phyloP scores from a whole-genome alignment of 2,113 vertebrate genomes.

The Pteronura brasiliensis region DNA sequence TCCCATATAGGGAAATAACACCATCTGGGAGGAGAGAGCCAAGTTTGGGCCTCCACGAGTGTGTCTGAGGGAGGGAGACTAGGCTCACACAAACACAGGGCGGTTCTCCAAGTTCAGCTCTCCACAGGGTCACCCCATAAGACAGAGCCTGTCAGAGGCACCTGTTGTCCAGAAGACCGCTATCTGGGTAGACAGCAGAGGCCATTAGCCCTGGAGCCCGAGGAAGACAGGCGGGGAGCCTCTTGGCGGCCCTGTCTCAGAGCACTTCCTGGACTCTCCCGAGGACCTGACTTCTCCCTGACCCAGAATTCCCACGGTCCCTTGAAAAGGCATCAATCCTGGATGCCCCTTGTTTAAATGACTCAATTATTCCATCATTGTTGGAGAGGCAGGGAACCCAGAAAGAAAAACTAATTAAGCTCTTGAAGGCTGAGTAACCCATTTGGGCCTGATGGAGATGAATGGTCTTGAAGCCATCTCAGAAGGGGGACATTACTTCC shows the following conservation, averaged over 20 bases:
- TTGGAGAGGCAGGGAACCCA: slow-evolving; percentile 19
- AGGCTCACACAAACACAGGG: fast-evolving
- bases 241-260: fast-evolving
- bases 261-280: background rate
- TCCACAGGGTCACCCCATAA: background rate
- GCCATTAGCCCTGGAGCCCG: no score
- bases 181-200: background rate
- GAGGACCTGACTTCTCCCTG: background rate
- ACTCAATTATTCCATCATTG: slow-evolving; percentile 42
- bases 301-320: background rate
- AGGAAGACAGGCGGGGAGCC: no score
- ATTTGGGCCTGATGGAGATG: slow-evolving; percentile 63
- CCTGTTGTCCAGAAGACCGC: background rate
- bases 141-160: background rate
- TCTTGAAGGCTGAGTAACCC: slow-evolving; percentile 66
- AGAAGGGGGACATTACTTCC: background rate
- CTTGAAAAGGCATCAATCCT: background rate
- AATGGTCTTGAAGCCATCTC: background rate
- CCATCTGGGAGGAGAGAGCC: background rate
- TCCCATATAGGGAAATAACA: background rate
- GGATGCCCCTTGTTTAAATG: background rate
- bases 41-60: background rate
- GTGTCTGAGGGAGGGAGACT: background rate
- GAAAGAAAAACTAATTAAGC: slow-evolving; percentile 71
- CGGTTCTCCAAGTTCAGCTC: background rate